phyloP scores from a whole-genome alignment of 2,797 vertebrate species.

The Anabas testudineus region DNA sequence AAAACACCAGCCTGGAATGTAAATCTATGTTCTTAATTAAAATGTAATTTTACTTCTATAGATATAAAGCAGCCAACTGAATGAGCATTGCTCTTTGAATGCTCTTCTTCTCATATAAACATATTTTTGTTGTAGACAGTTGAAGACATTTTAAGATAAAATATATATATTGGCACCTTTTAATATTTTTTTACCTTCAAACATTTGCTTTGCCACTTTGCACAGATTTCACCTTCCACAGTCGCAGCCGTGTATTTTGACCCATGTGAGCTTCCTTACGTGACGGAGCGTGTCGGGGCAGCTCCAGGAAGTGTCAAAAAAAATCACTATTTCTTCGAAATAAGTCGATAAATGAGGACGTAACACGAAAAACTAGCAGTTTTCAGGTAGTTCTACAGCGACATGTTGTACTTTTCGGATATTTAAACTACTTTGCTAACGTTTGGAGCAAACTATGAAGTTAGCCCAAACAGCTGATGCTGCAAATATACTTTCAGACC shows the following conservation, averaged over 20 bases:
- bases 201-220: neutral
- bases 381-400: neutral
- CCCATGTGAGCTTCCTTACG: conserved; percentile 23
- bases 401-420: neutral
- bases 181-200: neutral
- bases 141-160: neutral
- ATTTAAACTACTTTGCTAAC: conserved; percentile 8
- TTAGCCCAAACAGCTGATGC: conserved; percentile 27
- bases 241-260: neutral
- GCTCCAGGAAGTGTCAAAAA: conserved; percentile 30
- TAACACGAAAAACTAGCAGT: neutral
- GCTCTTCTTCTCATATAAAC: no score
- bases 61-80: no score
- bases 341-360: rapidly evolving
- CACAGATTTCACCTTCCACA: neutral
- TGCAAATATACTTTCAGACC: conserved; percentile 4
- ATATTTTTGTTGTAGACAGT: no score
- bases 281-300: neutral
- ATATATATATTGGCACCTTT: no score
- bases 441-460: conserved; percentile 3
- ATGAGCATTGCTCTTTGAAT: no score
- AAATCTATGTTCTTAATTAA: neutral
- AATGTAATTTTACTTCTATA: no score
- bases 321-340: neutral
- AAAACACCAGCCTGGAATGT: neutral